Conservation (phyloP, 2,888 invertebrate genomes). For the Holacanthella duospinosa region DNA sequence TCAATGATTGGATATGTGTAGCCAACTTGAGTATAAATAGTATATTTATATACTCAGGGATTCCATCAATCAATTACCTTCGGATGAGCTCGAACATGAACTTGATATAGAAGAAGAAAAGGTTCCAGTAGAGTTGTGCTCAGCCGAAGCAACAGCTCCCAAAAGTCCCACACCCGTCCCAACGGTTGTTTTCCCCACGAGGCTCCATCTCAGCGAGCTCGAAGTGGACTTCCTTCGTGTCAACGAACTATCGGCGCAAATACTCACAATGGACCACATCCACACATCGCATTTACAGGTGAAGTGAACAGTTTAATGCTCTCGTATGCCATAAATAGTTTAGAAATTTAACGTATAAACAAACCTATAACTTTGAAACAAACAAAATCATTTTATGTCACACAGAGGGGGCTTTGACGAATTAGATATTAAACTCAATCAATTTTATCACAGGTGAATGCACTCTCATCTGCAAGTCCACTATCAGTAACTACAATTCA, state of each 20-base stretch:
- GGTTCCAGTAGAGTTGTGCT: too few species aligned
- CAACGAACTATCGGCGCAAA: conserved; percentile 32
- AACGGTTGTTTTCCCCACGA: conserved; percentile 28
- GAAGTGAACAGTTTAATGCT: background rate
- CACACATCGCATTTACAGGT: conserved; percentile 33
- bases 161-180: conserved; percentile 15
- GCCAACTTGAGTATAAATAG: too few species aligned
- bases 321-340: background rate
- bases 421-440: background rate
- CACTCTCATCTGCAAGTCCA: conserved; percentile 22
- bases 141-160: conserved; percentile 9
- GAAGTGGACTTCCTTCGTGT: conserved; percentile 36
- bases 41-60: background rate
- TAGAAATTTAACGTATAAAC: too few species aligned
- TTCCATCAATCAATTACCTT: background rate
- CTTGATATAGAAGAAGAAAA: too few species aligned
- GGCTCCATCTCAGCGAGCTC: conserved; percentile 34
- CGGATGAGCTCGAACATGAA: background rate
- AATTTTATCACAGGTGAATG: conserved; percentile 23
- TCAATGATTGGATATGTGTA: too few species aligned
- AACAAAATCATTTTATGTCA: background rate
- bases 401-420: background rate
- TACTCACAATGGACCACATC: conserved; percentile 27
- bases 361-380: too few species aligned
- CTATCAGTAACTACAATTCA: conserved; percentile 23